Percentiles rank a stretch among this genome's conserved stretches.
phyloP scores from a whole-genome alignment of 1,140 invertebrate genomes.

The Drosophila truncata region DNA sequence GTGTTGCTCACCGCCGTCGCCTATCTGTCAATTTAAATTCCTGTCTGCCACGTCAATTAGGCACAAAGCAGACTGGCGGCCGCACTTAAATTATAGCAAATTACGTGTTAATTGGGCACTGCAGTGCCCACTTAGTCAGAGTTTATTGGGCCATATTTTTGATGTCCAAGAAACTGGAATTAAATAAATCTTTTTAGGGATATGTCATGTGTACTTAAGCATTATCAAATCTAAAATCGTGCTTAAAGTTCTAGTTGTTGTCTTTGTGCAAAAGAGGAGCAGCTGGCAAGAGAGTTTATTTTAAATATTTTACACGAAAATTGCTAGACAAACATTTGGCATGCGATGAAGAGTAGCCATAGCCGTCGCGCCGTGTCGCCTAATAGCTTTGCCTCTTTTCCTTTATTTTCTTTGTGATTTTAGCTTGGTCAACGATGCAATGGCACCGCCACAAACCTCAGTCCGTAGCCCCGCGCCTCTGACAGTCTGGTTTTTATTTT shows the following conservation, averaged over 20 bases:
- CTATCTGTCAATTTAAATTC: conserved; percentile 44
- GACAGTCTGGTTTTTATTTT: conserved; percentile 64
- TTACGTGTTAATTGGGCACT: conserved; percentile 44
- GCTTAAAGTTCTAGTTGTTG: neutral
- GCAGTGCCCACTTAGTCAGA: neutral
- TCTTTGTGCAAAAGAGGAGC: neutral
- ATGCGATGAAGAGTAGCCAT: conserved; percentile 30
- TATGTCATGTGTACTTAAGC: neutral
- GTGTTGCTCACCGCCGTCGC: conserved; percentile 3
- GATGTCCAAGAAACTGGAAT: neutral
- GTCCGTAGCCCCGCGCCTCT: neutral
- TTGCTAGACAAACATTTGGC: conserved; percentile 45
- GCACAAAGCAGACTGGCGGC: conserved; percentile 24
- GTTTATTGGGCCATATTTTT: conserved; percentile 3
- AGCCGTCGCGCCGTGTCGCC: conserved; percentile 33
- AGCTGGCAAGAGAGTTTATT: conserved; percentile 15
- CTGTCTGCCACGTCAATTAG: conserved; percentile 52
- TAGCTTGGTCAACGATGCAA: conserved; percentile 37
- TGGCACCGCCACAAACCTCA: conserved; percentile 8
- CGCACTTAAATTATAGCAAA: conserved; percentile 40
- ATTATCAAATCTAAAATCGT: neutral
- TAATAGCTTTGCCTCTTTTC: conserved; percentile 34
- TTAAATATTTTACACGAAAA: conserved; percentile 38
- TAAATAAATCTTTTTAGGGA: neutral
- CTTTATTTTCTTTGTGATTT: conserved; percentile 15